phyloP scores from a whole-genome alignment of 2,113 vertebrate species.

The Siniperca chuatsi region DNA sequence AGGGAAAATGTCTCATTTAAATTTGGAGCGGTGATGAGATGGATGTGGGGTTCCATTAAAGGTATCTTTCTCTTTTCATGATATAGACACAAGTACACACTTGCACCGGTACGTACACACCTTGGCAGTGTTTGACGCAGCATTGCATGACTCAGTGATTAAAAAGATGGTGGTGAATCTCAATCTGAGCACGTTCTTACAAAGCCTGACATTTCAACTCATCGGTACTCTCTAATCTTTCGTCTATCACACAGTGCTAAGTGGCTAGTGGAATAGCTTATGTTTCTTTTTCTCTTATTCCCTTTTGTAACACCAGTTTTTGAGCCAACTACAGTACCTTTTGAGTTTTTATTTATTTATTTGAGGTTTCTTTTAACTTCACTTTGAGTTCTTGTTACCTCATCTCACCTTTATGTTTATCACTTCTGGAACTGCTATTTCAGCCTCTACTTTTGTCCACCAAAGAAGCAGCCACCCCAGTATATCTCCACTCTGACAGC shows the following conservation, averaged over 20 bases:
- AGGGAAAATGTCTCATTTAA: slow-evolving; percentile 84
- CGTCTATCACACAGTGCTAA: slow-evolving; percentile 56
- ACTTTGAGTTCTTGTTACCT: slow-evolving; percentile 21
- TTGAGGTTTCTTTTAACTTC: slow-evolving; percentile 20
- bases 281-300: slow-evolving; percentile 28
- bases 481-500: not conserved
- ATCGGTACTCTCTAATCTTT: slow-evolving; percentile 60
- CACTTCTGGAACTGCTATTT: not conserved
- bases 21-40: slow-evolving; percentile 70
- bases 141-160: slow-evolving; percentile 66
- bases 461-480: not conserved
- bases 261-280: slow-evolving; percentile 48
- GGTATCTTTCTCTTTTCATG: slow-evolving; percentile 45
- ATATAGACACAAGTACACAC: slow-evolving; percentile 59
- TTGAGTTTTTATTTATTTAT: not conserved
- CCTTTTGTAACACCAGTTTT: not conserved
- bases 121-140: slow-evolving; percentile 51
- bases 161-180: slow-evolving; percentile 68
- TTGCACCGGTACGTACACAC: slow-evolving; percentile 45
- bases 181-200: slow-evolving; percentile 74
- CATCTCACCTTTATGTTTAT: slow-evolving; percentile 14
- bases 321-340: not conserved
- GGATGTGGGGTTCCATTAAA: slow-evolving; percentile 72
- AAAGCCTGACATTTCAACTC: slow-evolving; percentile 78
- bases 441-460: not conserved